Evolutionary conservation across 2,888 invertebrate genomes (phyloP).

Genomic region (Trachelus stipa): DNA sequence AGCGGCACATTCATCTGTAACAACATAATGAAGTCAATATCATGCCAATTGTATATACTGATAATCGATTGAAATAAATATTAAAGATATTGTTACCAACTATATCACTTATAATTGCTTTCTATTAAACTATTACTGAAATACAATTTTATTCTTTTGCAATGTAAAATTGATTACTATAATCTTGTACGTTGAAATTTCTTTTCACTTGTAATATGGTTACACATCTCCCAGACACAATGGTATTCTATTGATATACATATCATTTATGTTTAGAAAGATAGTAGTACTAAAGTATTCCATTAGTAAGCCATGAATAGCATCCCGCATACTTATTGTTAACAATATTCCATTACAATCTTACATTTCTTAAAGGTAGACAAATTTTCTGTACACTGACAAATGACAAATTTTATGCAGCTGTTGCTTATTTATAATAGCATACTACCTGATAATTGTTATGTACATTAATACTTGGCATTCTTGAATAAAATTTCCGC

Average conservation of each 20-base stretch:
- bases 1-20: conserved; percentile 63
- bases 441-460: neutral
- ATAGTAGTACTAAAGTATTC: neutral
- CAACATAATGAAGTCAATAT: neutral
- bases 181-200: neutral
- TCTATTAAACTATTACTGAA: neutral
- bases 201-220: neutral
- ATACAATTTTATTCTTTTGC: neutral
- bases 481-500: neutral
- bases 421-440: neutral
- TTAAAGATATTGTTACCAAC: neutral
- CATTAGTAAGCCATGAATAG: neutral
- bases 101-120: neutral
- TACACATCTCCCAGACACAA: neutral
- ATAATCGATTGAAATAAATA: neutral
- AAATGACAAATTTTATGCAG: neutral
- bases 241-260: neutral
- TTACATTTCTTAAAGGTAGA: neutral
- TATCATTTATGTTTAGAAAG: neutral
- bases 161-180: neutral
- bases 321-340: neutral
- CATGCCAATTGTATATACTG: neutral
- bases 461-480: neutral
- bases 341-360: neutral
- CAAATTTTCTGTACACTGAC: neutral